phyloP scores from a whole-genome alignment of 2,888 invertebrate species.

The Blastobasis lacticolella region DNA sequence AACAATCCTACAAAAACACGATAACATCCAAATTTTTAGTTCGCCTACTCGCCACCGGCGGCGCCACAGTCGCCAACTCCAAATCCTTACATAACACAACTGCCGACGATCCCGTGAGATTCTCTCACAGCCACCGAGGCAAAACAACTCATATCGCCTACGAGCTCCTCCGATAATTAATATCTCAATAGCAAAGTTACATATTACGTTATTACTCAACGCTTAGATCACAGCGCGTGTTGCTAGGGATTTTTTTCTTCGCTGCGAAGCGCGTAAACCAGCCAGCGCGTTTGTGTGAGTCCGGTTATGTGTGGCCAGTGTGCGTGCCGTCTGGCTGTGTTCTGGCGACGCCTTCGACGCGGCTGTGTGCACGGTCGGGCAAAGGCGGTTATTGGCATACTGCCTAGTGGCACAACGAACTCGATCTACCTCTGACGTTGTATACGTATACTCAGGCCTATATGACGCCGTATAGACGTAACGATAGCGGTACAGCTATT shows the following conservation, averaged over 20 bases:
- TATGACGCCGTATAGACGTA: conserved; percentile 16
- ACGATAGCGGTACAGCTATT: conserved; percentile 39
- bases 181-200: conserved; percentile 36
- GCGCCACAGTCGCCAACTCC: conserved; percentile 31
- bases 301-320: conserved; percentile 18
- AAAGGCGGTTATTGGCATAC: conserved; percentile 61
- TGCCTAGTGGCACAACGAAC: conserved; percentile 72
- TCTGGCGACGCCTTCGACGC: conserved; percentile 23
- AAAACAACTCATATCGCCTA: too few species aligned
- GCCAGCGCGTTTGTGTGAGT: conserved; percentile 3
- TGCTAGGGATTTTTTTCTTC: conserved; percentile 17
- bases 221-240: conserved; percentile 6
- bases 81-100: conserved; percentile 22
- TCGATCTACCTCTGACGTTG: conserved; percentile 49
- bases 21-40: conserved; percentile 19
- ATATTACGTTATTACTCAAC: conserved; percentile 41
- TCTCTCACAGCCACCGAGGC: too few species aligned
- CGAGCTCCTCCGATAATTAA: conserved; percentile 28
- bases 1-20: too few species aligned
- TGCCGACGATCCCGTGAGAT: too few species aligned
- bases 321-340: conserved; percentile 12
- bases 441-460: conserved; percentile 31
- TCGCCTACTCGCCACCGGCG: conserved; percentile 29
- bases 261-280: conserved; percentile 1
- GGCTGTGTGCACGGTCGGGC: conserved; percentile 32